phyloP scores from a whole-genome alignment of 2,113 vertebrate species.

The Pelecanoides urinatrix region DNA sequence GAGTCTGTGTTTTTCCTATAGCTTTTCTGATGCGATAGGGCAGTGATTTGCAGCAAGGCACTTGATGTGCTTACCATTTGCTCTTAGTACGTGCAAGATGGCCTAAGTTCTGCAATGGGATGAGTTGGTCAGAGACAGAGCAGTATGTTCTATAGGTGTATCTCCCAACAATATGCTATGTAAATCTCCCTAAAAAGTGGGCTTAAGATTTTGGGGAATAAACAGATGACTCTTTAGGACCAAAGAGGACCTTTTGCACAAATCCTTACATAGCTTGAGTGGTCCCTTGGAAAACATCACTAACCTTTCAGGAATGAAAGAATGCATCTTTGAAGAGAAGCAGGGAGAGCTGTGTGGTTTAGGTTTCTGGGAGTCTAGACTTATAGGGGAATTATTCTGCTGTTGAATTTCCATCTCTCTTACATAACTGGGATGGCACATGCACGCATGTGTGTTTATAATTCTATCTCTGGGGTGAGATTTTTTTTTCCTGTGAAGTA shows the following conservation, averaged over 20 bases:
- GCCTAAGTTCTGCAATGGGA: not conserved
- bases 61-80: not conserved
- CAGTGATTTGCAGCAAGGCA: not conserved
- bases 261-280: not conserved
- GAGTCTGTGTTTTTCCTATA: not conserved
- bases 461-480: not conserved
- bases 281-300: not conserved
- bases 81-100: not conserved
- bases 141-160: not conserved
- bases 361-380: not conserved
- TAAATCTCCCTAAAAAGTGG: not conserved
- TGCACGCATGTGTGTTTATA: not conserved
- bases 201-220: not conserved
- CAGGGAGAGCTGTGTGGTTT: not conserved
- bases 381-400: not conserved
- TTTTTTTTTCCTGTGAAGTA: not conserved
- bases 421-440: not conserved
- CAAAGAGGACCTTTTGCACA: not conserved
- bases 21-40: not conserved
- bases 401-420: not conserved
- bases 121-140: not conserved
- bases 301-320: not conserved
- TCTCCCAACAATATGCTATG: not conserved
- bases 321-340: not conserved
- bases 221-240: not conserved